Base-by-base conservation (phyloP, 2,797 vertebrate genomes). In the Holocentrus rufus region DNA sequence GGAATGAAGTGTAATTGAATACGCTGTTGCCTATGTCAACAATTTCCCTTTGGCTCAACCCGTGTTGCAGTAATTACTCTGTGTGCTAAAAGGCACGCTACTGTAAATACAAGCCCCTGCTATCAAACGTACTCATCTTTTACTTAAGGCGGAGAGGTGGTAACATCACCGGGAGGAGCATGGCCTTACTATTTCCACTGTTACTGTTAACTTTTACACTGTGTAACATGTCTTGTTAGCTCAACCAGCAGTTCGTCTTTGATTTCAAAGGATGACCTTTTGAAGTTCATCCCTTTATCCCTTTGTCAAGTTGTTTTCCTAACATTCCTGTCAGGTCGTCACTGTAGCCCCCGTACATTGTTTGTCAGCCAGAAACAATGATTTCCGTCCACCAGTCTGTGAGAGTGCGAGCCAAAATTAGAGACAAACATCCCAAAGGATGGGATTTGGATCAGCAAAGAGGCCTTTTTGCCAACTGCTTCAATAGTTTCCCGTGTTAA, bases 301-400 rank as follows among this genome's bases (percentile, higher is more conserved):
- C 83, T 88, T 87, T 87, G 76, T 85, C 73, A n/a, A 81, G 71
- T 74, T 89, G 83, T 91, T 87, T 89, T 85, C 55, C 62, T 76
- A 77, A 82, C 88, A 91, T 90, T 92, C 86, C 79, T 87, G 72
- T 82, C 82, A 85, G 90, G 87, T 92, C 85, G 70, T 84, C 79
- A 66, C 79, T 83, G 83, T 58, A 80, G 77, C 85, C 80, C 86
- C 78, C 79, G 42, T 81, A 30, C 83, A 86, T 91, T 90, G 86
- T 91, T 91, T 86, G 74, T 80, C 73, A 47, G 30, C 76, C 81
- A 77, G 74, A 88, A 91, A 89, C 87, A 85, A 87, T 84, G 76
- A 81, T 82, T 85, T 89, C 78, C 70, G 78, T 81, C 81, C 77
- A 82, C 65, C 63, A 75, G 80, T 53, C 72, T 65, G 36, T 5